Evolutionary conservation across 2,888 invertebrate species (phyloP), one percentile per base, ranked within the genome.

Genomic region (Norana najaformis): DNA sequence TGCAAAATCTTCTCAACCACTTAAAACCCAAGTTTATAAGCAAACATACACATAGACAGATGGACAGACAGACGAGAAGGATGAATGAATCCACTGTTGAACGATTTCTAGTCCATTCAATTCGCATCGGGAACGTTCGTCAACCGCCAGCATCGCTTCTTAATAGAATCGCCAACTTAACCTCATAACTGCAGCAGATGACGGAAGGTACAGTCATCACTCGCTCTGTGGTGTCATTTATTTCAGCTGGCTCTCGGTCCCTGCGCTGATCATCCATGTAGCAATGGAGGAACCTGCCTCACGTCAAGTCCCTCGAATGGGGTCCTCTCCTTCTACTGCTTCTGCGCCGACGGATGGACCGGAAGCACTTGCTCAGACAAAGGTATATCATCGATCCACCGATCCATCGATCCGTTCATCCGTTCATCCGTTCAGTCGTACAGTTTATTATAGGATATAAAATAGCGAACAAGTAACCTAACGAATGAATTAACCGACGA

Each of bases 221-320:
- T n/a, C 8, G 69, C 30, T 14, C 41, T 41, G 41, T 2, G 23
- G 23, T n/a, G n/a, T 5, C n/a, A 13, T 69, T 30, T 8, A n/a
- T 69, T 69, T 35, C 85, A 85, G 85, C 4, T 85, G 36, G 85
- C 85, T 36, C 85, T 85, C 37, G 85, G 85, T 36, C 85, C 85
- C 85, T 94, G 94, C 90, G 92, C 92, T 16, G 91, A 89, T 11
- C 92, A 93, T 69, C 93, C 94, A 0, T 94, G 94, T 92, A 89
- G 92, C 85, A 93, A 93, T 89, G 92, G 91, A 34, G 94, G 94
- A 0, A 92, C 92, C 35, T 94, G 94, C 91, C 90, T 94, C 39
- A 85, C 85, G 8, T 85, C 85, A 36, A 37, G 35, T 85, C 36
- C 36, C 85, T 88, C 90, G 37, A 89, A 53, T n/a, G 88, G 82